Percentiles rank a stretch among this genome's conserved stretches.
Evolutionary conservation across 1,140 invertebrate species (phyloP).

Genomic region (Drosophila orosa): DNA sequence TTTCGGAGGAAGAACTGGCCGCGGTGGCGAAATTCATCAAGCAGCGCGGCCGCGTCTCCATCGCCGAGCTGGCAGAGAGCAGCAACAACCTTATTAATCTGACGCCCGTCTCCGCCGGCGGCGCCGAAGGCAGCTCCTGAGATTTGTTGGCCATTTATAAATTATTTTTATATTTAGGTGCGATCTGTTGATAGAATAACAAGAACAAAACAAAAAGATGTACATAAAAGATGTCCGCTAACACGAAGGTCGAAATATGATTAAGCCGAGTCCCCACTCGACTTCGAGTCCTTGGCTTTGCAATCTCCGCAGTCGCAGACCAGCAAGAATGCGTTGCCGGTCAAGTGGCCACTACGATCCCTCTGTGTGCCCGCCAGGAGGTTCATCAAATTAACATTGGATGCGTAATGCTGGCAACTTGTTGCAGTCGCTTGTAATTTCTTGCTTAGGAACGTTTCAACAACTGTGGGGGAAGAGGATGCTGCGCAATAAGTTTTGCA

Average conservation of each 20-base stretch:
- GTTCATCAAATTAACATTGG: not conserved
- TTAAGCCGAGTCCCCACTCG: not conserved
- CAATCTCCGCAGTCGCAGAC: constrained; percentile 17
- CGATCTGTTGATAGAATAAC: constrained; percentile 51
- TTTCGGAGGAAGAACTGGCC: constrained; percentile 95
- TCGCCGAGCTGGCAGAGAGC: constrained; percentile 96
- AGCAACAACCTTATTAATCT: constrained; percentile 97
- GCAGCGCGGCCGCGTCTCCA: constrained; percentile 97
- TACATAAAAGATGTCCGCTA: not conserved
- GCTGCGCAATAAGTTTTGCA: not conserved
- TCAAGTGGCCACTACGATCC: not conserved
- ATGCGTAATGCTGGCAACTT: not conserved
- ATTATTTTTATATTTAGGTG: constrained; percentile 48
- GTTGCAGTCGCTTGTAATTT: no score
- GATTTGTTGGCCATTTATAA: constrained; percentile 62
- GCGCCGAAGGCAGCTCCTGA: constrained; percentile 39
- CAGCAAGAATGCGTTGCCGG: not conserved
- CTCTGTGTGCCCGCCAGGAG: not conserved
- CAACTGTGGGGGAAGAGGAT: not conserved
- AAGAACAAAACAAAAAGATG: constrained; percentile 24
- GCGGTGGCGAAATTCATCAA: constrained; percentile 98
- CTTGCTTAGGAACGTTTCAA: not conserved
- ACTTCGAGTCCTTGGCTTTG: not conserved
- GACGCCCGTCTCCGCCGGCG: constrained; percentile 85
- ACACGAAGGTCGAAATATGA: not conserved